Percentiles rank a stretch among this genome's conserved stretches.
phyloP scores from a whole-genome alignment of 2,888 invertebrate genomes.

The Trypoxylon attenuatum region DNA sequence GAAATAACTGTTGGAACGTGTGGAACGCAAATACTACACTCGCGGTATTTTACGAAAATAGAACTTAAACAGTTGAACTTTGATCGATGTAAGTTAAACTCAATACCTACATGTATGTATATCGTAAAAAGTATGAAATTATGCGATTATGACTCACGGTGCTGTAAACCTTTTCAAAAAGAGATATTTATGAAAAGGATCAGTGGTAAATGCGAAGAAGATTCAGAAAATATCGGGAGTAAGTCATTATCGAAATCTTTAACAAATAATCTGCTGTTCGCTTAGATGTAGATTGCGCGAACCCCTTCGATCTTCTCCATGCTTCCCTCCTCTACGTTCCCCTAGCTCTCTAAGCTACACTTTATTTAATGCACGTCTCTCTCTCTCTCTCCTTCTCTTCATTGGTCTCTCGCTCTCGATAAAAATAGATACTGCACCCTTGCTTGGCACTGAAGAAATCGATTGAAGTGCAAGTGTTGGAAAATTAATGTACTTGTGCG shows the following conservation, averaged over 20 bases:
- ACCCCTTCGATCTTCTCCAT: constrained; percentile 20
- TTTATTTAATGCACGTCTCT: constrained; percentile 51
- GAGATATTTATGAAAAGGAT: too few species aligned
- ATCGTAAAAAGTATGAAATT: not conserved
- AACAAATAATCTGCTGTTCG: constrained; percentile 20
- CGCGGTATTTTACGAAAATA: too few species aligned
- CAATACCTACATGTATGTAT: too few species aligned
- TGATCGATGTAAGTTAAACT: too few species aligned
- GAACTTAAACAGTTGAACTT: too few species aligned
- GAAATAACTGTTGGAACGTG: too few species aligned
- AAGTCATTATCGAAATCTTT: constrained; percentile 21
- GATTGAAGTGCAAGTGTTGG: constrained; percentile 27
- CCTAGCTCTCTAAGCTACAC: constrained; percentile 26
- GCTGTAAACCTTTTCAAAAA: too few species aligned
- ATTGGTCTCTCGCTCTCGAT: constrained; percentile 13
- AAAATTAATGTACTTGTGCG: constrained; percentile 22
- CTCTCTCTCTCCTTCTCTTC: constrained; percentile 2
- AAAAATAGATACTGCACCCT: constrained; percentile 30
- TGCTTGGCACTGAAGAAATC: constrained; percentile 20
- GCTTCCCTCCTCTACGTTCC: constrained; percentile 16
- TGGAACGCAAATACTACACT: too few species aligned
- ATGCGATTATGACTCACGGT: too few species aligned
- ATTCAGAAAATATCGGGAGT: constrained; percentile 4
- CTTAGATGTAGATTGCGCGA: constrained; percentile 27
- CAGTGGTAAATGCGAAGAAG: too few species aligned